Evolutionary conservation across 2,888 invertebrate genomes (phyloP).

Genomic region (Cepaea hortensis): DNA sequence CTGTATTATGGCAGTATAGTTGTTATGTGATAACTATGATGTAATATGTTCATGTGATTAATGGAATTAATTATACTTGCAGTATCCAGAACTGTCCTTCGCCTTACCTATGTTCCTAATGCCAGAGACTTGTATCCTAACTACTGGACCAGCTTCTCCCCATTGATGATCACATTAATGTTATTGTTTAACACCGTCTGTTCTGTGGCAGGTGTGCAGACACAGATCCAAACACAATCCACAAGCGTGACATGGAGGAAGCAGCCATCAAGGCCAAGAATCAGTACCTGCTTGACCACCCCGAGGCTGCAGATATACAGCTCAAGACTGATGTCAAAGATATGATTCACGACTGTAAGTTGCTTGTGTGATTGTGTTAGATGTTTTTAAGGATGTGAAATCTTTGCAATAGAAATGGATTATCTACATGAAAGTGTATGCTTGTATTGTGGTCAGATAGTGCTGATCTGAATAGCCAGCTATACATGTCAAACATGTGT

Average conservation of each 20-base stretch:
- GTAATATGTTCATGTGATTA: no score
- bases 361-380: neutral
- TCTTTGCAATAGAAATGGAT: neutral
- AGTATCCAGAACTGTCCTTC: no score
- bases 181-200: no score
- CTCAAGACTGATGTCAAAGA: conserved; percentile 64
- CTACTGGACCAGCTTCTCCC: no score
- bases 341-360: conserved; percentile 61
- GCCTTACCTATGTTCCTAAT: no score
- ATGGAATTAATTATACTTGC: no score
- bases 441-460: neutral
- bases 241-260: conserved; percentile 67
- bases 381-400: neutral
- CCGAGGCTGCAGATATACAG: conserved; percentile 61
- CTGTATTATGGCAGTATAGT: no score
- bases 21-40: no score
- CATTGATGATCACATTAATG: no score
- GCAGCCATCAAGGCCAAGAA: conserved; percentile 67
- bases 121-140: no score
- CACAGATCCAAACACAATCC: conserved; percentile 57
- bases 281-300: conserved; percentile 68
- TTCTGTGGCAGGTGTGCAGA: conserved; percentile 38
- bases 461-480: neutral
- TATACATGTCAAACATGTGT: neutral
- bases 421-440: neutral